Base-by-base conservation (phyloP, 2,797 vertebrate species). In the Sciaenops ocellatus region DNA sequence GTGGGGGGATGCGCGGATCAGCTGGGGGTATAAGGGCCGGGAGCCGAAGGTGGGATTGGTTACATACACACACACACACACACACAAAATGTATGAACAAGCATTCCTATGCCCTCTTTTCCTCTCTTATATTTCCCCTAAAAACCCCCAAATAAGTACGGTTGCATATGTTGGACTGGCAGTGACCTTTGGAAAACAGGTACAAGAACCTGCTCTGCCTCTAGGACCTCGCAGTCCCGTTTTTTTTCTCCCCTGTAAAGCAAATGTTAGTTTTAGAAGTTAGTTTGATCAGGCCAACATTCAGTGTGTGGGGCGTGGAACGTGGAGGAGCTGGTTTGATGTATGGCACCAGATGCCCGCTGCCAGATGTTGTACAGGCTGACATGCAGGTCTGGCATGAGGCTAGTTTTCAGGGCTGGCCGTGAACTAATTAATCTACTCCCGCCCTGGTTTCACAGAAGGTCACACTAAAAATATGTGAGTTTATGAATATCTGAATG, bases 341-440 rank as follows among this genome's bases (percentile, higher is more conserved):
- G 91, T 94, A 95, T 94, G 93, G 92, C 89, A 93, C 92, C 95
- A 95, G 94, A 94, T 95, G 95, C 94, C 91, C 67, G 44, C 73
- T 89, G 93, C 95, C 95, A 95, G 95, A 95, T 95, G 95, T 94
- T 93, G 88, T 88, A 88, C 81, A 78, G 88, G 87, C 91, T 91
- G 92, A 92, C 91, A 92, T 74, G 94, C 88, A 78, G 89, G 78
- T 88, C 90, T 92, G 92, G 92, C 90, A 93, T 44, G 85, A 65
- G 89, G 87, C 82, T 82, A 57, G 66, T 82, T 93, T 92, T 90
- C 90, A 81, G 90, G 85, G 90, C 85, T 81, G 84, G 82, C 82
- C 80, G 57, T 82, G 89, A 90, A 91, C 93, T 92, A 94, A 94
- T 95, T 93, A 92, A 95, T 93, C 90, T 90, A 76, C 88, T 82